phyloP scores from a whole-genome alignment of 2,888 invertebrate species.

The Rambutsinella grinnellia region DNA sequence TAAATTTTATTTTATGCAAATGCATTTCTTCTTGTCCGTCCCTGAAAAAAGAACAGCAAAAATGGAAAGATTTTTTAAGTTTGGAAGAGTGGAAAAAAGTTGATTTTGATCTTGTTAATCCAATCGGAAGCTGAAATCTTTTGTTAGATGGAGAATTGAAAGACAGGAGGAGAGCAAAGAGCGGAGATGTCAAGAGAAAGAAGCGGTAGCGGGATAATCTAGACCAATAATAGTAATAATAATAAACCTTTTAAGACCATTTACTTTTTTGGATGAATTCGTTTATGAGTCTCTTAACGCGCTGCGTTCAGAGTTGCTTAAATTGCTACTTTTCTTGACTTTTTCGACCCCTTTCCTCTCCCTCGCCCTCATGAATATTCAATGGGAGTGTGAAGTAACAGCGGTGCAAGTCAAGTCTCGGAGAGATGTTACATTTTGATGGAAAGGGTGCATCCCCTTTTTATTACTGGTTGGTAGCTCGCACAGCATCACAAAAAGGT shows the following conservation, averaged over 20 bases:
- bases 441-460: constrained; percentile 40
- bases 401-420: too few relatives aligned
- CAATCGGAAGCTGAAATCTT: constrained; percentile 31
- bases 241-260: constrained; percentile 20
- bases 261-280: background rate
- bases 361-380: constrained; percentile 46
- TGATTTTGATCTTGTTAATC: constrained; percentile 31
- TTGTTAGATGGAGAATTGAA: background rate
- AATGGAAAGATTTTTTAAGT: background rate
- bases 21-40: constrained; percentile 37
- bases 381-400: too few relatives aligned
- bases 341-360: constrained; percentile 3
- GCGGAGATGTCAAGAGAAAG: background rate
- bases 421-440: constrained; percentile 26
- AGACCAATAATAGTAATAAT: constrained; percentile 10
- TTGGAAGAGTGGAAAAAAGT: background rate
- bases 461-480: too few relatives aligned
- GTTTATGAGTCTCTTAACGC: constrained; percentile 46
- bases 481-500: too few relatives aligned
- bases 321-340: constrained; percentile 17
- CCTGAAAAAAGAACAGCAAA: constrained; percentile 22
- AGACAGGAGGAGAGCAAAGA: background rate
- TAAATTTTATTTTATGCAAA: constrained; percentile 47
- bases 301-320: constrained; percentile 4
- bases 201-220: background rate